Conservation (phyloP, 2,888 invertebrate species). For the Leptarthrus brevirostris region DNA sequence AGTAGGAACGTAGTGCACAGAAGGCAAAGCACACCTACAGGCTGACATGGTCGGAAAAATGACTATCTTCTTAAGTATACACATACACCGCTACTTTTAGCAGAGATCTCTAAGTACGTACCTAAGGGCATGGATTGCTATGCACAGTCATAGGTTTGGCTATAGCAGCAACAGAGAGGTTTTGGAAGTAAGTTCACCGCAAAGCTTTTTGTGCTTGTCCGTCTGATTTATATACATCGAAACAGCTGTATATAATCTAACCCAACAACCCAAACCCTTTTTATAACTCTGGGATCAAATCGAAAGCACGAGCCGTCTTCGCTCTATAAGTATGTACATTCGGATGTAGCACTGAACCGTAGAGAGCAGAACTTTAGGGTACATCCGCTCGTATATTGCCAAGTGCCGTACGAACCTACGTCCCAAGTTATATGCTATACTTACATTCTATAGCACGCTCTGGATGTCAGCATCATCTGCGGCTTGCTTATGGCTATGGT, state of each 20-base stretch:
- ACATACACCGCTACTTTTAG: constrained; percentile 32
- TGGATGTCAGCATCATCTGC: constrained; percentile 57
- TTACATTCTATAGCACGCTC: constrained; percentile 52
- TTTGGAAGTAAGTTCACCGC: constrained; percentile 57
- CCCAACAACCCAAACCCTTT: constrained; percentile 56
- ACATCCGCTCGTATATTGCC: constrained; percentile 25
- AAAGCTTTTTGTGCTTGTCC: constrained; percentile 57
- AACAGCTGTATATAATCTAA: constrained; percentile 54
- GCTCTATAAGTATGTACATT: constrained; percentile 53
- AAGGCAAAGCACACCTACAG: constrained; percentile 43
- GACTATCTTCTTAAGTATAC: constrained; percentile 40
- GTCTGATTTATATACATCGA: constrained; percentile 57
- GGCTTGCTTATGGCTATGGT: constrained; percentile 57
- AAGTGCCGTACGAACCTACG: constrained; percentile 30
- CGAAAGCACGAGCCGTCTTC: constrained; percentile 57
- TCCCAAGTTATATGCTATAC: constrained; percentile 4
- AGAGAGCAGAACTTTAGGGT: constrained; percentile 25
- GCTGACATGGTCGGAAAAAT: constrained; percentile 42
- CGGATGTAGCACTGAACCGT: constrained; percentile 34
- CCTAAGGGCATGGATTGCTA: constrained; percentile 41
- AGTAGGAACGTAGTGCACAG: constrained; percentile 37
- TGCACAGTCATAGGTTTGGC: constrained; percentile 24
- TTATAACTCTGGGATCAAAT: constrained; percentile 55
- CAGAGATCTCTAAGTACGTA: constrained; percentile 45
- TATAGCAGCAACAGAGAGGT: constrained; percentile 54